Conservation (phyloP, 37 sponge, comb jelly and placozoan genomes). For the Geodia barretti region DNA sequence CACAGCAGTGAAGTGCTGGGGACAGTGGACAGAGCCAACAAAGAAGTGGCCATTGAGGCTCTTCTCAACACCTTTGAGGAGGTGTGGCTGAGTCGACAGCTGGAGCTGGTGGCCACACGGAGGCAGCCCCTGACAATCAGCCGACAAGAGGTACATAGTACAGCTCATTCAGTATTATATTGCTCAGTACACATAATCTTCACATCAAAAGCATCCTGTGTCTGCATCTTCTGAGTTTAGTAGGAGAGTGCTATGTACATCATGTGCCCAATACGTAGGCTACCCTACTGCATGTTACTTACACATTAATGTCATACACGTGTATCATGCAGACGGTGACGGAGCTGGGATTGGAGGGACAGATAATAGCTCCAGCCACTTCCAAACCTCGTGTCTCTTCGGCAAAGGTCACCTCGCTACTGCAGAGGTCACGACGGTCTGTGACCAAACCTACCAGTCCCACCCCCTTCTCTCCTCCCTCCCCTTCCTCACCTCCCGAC, state of each 20-base stretch:
- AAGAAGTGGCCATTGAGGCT: slow-evolving; percentile 86
- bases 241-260: too few species aligned
- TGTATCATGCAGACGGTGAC: slow-evolving; percentile 3
- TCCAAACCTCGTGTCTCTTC: slow-evolving; percentile 30
- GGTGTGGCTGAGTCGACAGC: slow-evolving; percentile 90
- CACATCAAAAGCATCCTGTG: too few species aligned
- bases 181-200: too few species aligned
- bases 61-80: slow-evolving; percentile 90
- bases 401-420: not conserved
- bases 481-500: not conserved
- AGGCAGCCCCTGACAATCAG: not conserved
- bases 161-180: too few species aligned
- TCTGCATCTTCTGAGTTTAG: too few species aligned
- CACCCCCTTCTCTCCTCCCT: slow-evolving; percentile 1
- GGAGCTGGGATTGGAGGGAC: slow-evolving; percentile 28
- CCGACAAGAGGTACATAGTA: slow-evolving; percentile 33
- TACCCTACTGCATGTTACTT: too few species aligned
- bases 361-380: not conserved
- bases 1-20: slow-evolving; percentile 54
- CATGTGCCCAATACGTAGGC: too few species aligned
- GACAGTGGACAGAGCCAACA: slow-evolving; percentile 76
- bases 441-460: not conserved
- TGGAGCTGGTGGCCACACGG: slow-evolving; percentile 39
- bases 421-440: not conserved
- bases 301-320: too few species aligned